phyloP scores from a whole-genome alignment of 2,113 vertebrate genomes.

The Chloroceryle aenea region DNA sequence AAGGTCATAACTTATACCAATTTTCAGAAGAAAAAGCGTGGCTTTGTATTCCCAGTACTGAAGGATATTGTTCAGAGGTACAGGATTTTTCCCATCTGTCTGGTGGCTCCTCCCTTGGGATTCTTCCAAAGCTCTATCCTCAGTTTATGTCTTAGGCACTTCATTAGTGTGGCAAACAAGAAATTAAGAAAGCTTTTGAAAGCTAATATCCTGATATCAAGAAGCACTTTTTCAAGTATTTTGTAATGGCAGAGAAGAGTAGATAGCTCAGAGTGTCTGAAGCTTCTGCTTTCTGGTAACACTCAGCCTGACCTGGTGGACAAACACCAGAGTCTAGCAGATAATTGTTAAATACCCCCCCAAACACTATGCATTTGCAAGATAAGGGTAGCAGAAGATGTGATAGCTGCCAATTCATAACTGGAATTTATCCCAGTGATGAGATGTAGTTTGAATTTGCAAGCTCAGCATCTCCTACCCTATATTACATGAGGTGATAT shows the following conservation, averaged over 20 bases:
- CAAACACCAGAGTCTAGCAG: neutral
- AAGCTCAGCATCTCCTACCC: neutral
- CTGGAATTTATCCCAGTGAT: neutral
- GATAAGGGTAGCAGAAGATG: neutral
- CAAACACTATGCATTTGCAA: neutral
- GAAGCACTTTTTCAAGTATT: neutral
- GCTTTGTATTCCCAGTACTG: neutral
- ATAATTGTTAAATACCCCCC: neutral
- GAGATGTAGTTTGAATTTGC: neutral
- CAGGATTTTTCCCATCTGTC: neutral
- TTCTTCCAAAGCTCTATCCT: neutral
- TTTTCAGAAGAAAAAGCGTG: neutral
- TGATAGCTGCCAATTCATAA: neutral
- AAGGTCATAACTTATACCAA: neutral
- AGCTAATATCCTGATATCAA: neutral
- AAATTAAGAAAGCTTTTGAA: neutral
- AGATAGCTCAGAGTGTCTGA: neutral
- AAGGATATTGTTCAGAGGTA: neutral
- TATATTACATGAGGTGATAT: neutral
- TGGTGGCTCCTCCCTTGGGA: neutral
- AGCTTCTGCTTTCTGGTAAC: neutral
- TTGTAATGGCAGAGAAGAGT: neutral
- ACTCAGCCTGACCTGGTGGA: neutral
- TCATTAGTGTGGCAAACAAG: neutral
- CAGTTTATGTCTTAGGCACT: neutral